Percentiles rank a stretch among this genome's conserved stretches.
Evolutionary conservation across 1,140 invertebrate genomes (phyloP).

Genomic region (Platorchestia sp.): DNA sequence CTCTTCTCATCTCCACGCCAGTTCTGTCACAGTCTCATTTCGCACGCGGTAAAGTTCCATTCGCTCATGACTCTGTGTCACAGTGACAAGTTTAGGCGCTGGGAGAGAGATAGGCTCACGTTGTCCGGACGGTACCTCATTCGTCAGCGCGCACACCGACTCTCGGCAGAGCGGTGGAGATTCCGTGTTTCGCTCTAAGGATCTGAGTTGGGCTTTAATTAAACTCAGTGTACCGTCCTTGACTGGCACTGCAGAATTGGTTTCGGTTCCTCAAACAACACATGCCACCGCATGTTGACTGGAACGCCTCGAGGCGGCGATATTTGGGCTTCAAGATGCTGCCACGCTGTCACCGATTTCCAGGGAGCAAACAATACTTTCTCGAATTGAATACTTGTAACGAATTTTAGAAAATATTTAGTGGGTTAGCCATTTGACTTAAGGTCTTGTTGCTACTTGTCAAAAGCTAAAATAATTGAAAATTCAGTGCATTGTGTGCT

Average conservation of each 20-base stretch:
- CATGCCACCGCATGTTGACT: not conserved
- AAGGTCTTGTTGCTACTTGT: not conserved
- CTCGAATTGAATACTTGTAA: not conserved
- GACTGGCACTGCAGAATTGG: not conserved
- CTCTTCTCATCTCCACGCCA: not conserved
- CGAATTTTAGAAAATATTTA: not conserved
- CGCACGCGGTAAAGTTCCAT: not conserved
- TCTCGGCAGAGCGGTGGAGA: not conserved
- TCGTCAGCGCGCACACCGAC: not conserved
- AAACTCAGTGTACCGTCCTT: not conserved
- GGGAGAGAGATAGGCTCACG: not conserved
- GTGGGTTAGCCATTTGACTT: not conserved
- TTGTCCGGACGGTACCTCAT: not conserved
- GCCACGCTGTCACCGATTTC: not conserved
- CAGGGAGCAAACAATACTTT: not conserved
- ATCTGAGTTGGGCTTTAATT: not conserved
- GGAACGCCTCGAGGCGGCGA: not conserved
- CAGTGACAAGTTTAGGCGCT: not conserved
- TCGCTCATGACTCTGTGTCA: not conserved
- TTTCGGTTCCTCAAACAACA: not conserved
- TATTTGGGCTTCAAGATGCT: not conserved
- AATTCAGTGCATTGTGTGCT: not conserved
- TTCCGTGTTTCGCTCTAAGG: not conserved
- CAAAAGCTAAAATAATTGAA: not conserved
- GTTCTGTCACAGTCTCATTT: not conserved